Base-by-base conservation (phyloP, 2,888 invertebrate species). In the Tinea semifulvella region DNA sequence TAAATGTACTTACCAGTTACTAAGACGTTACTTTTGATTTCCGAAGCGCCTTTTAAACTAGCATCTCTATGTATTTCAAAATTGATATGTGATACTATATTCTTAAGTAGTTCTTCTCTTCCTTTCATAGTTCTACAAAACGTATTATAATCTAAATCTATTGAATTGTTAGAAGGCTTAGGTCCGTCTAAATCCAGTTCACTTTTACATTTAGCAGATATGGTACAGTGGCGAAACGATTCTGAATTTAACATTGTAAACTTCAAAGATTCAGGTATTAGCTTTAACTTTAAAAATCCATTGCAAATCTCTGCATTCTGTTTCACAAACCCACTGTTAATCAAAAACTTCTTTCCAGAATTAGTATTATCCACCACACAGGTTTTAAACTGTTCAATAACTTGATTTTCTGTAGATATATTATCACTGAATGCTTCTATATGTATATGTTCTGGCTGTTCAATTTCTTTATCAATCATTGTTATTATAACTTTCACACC, bases 401-500 rank as follows among this genome's bases (percentile, higher is more conserved):
- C 56, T 42, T 71, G 68, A 1, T 48, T 54, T 48, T 77, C 74
- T 1, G 56, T 56, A 42, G 71, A 68, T 2, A 52, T 50, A 51
- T 63, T 60, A 19, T 70, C 72, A 0, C 71, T 61, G 55, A 75
- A 79, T 46, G 80, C 74, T 3, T 75, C 57, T 39, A 88, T 65
- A 57, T 85, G 82, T 50, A 84, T 71, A 16, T 82, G 74, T 28
- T 73, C 68, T 1, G 75, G 73, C 48, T 70, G 65, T 2, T 66
- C 64, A 2, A 71, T 56, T n/a, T 54, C 56, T 43, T 64, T 62
- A 1, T 70, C 67, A 3, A 79, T 60, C 40, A 73, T 58, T 27
- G 77, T 79, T 17, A 89, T 61, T 26, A 80, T 65, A 3, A 87
- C 68, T 66, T 83, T 85, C 39, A 73, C 69, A 7, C 88, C 88